Conservation (phyloP, 2,888 invertebrate genomes). For the Eustalomyia histrio region DNA sequence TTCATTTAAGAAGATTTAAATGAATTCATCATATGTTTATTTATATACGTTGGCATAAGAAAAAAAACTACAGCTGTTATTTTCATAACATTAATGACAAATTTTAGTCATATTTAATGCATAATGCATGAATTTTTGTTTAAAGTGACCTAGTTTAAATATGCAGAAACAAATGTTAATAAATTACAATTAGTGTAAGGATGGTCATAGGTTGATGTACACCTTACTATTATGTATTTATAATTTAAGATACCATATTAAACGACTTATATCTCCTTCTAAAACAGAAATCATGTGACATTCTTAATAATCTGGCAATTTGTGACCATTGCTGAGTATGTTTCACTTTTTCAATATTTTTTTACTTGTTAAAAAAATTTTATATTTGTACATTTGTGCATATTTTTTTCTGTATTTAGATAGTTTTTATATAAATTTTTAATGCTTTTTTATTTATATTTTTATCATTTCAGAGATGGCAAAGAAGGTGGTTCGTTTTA, state of each 20-base stretch:
- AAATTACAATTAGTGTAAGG: no score
- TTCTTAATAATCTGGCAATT: no score
- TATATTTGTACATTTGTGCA: no score
- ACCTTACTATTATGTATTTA: no score
- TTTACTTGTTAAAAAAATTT: no score
- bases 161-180: not conserved
- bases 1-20: slow-evolving; percentile 45
- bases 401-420: no score
- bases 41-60: slow-evolving; percentile 33
- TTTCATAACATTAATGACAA: slow-evolving; percentile 34
- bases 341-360: no score
- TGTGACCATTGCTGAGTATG: no score
- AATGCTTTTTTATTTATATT: slow-evolving; percentile 50
- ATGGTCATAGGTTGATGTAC: no score
- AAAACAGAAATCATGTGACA: no score
- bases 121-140: slow-evolving; percentile 33
- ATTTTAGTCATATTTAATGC: slow-evolving; percentile 35
- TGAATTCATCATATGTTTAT: slow-evolving; percentile 30
- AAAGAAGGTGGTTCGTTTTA: slow-evolving; percentile 97
- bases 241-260: no score
- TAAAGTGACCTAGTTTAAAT: slow-evolving; percentile 46
- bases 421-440: slow-evolving; percentile 10
- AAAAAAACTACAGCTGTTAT: slow-evolving; percentile 54
- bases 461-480: slow-evolving; percentile 93
- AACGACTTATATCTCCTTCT: no score